Conservation (phyloP, 1,140 invertebrate genomes). For the Chionoecetes opilio region DNA sequence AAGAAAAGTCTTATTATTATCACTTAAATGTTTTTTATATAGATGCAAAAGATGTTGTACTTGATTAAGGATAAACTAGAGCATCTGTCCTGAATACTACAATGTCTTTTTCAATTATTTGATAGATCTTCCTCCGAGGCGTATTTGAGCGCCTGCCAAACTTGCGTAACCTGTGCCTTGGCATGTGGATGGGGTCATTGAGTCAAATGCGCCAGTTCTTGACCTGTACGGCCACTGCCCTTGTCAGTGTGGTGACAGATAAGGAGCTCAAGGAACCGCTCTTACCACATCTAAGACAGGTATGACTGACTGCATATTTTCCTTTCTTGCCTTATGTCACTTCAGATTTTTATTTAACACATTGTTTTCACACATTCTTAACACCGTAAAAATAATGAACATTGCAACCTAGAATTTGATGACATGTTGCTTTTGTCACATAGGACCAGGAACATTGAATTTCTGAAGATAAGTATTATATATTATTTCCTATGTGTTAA, state of each 20-base stretch:
- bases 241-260: conserved; percentile 53
- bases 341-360: background rate
- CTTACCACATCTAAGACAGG: conserved; percentile 48
- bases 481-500: too few relatives aligned
- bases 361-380: too few relatives aligned
- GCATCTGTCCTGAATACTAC: too few relatives aligned
- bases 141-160: conserved; percentile 62
- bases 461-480: too few relatives aligned
- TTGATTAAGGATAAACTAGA: too few relatives aligned
- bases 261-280: conserved; percentile 8
- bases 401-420: too few relatives aligned
- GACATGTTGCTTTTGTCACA: too few relatives aligned
- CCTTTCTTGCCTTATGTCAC: background rate
- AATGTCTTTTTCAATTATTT: background rate
- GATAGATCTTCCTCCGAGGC: conserved; percentile 40
- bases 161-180: conserved; percentile 56
- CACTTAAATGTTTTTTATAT: too few relatives aligned
- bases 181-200: conserved; percentile 65
- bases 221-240: conserved; percentile 60
- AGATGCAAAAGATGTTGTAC: too few relatives aligned
- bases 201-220: conserved; percentile 31
- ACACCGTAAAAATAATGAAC: too few relatives aligned
- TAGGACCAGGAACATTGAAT: too few relatives aligned
- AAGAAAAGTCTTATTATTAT: too few relatives aligned
- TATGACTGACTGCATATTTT: background rate